Conservation (phyloP, 2,888 invertebrate genomes). For the Perizoma affinitatum region DNA sequence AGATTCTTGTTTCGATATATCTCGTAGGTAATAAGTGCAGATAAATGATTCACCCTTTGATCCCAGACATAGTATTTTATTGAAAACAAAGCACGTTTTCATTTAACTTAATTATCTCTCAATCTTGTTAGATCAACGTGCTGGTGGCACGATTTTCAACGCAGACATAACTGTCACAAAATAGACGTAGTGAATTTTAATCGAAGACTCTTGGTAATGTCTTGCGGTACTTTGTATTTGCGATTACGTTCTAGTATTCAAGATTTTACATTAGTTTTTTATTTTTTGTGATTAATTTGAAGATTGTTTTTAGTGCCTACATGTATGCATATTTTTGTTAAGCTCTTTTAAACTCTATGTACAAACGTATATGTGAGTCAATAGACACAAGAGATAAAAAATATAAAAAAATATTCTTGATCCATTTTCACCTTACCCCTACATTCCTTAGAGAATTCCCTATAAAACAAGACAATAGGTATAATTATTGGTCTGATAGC, state of each 20-base stretch:
- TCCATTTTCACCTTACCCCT: conserved; percentile 41
- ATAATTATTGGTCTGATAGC: conserved; percentile 63
- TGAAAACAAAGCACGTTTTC: conserved; percentile 25
- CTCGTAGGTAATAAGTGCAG: too few species aligned
- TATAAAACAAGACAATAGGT: conserved; percentile 66
- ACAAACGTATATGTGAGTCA: too few species aligned
- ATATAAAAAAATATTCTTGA: conserved; percentile 63
- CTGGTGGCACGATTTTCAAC: conserved; percentile 39
- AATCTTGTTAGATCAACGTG: conserved; percentile 14
- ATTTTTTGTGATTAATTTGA: too few species aligned
- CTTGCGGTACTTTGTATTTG: neutral
- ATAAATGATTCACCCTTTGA: conserved; percentile 3
- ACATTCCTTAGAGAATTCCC: conserved; percentile 24
- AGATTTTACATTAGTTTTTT: too few species aligned
- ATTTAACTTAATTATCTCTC: conserved; percentile 24
- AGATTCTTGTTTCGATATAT: too few species aligned
- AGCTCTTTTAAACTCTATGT: too few species aligned
- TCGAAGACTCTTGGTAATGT: conserved; percentile 42
- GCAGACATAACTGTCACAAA: conserved; percentile 48
- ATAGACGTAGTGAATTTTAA: conserved; percentile 52
- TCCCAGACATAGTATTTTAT: neutral
- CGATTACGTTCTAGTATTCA: too few species aligned
- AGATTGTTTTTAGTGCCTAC: too few species aligned
- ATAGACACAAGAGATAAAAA: too few species aligned
- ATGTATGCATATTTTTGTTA: too few species aligned